phyloP scores from a whole-genome alignment of 2,113 vertebrate species.

The Aphelocoma coerulescens region DNA sequence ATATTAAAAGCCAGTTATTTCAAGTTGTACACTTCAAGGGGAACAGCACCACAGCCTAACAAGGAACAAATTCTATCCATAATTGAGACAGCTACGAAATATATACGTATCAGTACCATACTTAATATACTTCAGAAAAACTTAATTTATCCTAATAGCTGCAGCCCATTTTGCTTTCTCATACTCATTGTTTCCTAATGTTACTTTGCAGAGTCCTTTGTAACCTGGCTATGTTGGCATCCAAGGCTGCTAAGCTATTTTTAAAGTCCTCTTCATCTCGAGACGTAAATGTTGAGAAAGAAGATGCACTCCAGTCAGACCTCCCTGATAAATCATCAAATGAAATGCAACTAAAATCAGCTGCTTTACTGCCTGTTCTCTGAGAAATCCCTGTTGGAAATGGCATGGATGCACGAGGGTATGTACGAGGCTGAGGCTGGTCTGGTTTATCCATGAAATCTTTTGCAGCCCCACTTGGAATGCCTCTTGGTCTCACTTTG shows the following conservation, averaged over 20 bases:
- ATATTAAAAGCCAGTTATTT: neutral
- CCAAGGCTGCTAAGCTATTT: constrained; percentile 86
- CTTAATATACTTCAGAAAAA: neutral
- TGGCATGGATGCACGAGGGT: accelerated
- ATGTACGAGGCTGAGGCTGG: neutral
- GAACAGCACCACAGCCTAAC: constrained; percentile 6
- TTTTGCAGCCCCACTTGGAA: neutral
- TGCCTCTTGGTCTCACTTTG: constrained; percentile 34
- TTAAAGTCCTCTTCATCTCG: constrained; percentile 86
- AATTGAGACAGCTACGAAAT: constrained; percentile 42
- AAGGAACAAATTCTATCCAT: constrained; percentile 22
- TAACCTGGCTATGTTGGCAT: constrained; percentile 88
- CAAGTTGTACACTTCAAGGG: neutral
- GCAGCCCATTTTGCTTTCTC: neutral
- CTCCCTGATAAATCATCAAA: constrained; percentile 70
- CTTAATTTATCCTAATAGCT: neutral
- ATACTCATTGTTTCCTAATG: constrained; percentile 66
- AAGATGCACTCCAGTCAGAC: constrained; percentile 81
- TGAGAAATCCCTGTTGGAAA: neutral
- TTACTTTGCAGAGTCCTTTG: constrained; percentile 83
- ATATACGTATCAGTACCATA: neutral
- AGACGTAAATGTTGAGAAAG: constrained; percentile 85
- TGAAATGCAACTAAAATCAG: constrained; percentile 56
- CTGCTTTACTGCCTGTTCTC: neutral
- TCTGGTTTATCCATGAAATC: neutral